These are phyloP conservation scores for Quiscalus mexicanus DNA, from an alignment of 2,113 vertebrate genomes.

Conservation along the genomic window DNA sequence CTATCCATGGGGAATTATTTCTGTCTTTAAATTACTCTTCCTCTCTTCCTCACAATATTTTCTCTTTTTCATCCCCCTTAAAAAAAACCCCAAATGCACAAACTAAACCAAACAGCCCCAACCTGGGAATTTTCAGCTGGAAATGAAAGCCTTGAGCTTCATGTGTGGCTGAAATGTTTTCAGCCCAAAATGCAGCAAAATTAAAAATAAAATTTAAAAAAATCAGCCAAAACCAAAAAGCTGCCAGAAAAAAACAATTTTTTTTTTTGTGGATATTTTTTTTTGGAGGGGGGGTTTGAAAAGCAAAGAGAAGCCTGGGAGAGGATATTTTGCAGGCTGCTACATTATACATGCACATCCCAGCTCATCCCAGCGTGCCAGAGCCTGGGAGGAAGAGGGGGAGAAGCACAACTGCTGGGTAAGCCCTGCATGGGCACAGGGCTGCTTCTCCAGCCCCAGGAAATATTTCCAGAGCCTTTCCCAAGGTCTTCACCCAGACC, in stretches of 20 bases:
- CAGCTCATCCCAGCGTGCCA: background rate
- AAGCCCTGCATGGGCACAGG: background rate
- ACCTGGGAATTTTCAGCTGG: background rate
- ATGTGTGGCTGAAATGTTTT: background rate
- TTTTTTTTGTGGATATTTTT: background rate
- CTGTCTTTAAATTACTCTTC: background rate
- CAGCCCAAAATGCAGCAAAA: conserved; percentile 2
- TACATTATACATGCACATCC: background rate
- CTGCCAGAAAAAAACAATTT: background rate
- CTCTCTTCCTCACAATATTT: background rate
- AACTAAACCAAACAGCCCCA: background rate
- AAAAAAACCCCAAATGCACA: rapidly evolving
- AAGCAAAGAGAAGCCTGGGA: background rate
- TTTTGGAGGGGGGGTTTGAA: background rate
- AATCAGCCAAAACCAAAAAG: background rate
- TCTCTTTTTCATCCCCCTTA: background rate
- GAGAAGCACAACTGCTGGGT: background rate
- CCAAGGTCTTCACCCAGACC: background rate
- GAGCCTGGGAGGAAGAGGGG: background rate
- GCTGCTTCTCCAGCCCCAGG: background rate
- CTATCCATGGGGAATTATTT: background rate
- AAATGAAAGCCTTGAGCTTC: background rate
- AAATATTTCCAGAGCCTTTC: background rate
- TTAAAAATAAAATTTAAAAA: background rate
- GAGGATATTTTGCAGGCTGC: conserved; percentile 25